These are phyloP conservation scores for Heliconius congener DNA, from an alignment of 1,140 invertebrate species.

Conservation along the genomic window DNA sequence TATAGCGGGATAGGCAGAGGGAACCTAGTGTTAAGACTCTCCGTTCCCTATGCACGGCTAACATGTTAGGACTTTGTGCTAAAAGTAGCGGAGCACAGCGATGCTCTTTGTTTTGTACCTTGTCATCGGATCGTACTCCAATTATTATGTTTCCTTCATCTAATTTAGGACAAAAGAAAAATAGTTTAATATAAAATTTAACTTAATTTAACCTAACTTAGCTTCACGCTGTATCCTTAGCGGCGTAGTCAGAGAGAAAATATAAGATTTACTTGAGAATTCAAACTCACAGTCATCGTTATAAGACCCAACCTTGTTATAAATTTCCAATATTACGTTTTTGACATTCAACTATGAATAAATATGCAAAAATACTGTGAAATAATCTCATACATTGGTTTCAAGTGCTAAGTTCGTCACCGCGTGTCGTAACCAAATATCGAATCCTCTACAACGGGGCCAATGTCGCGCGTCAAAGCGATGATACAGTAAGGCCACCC, in stretches of 20 bases:
- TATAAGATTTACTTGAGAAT: not conserved
- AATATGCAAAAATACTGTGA: slow-evolving; percentile 13
- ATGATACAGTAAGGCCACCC: slow-evolving; percentile 49
- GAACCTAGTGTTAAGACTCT: too few species aligned
- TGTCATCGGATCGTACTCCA: too few species aligned
- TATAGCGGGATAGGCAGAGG: too few species aligned
- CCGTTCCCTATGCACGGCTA: too few species aligned
- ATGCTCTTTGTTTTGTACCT: too few species aligned
- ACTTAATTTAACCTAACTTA: too few species aligned
- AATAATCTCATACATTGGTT: not conserved
- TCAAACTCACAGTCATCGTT: too few species aligned
- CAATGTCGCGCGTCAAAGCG: slow-evolving; percentile 58
- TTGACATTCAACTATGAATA: not conserved
- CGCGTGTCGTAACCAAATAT: slow-evolving; percentile 64
- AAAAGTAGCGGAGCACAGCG: too few species aligned
- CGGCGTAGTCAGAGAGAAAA: not conserved
- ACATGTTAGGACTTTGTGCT: too few species aligned
- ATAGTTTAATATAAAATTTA: not conserved
- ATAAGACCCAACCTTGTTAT: not conserved
- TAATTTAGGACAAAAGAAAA: not conserved
- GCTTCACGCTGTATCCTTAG: too few species aligned
- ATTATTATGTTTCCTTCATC: too few species aligned
- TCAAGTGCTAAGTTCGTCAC: slow-evolving; percentile 45
- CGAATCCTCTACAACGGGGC: slow-evolving; percentile 56
- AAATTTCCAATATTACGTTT: not conserved